Conservation (phyloP, 30 jellyfish, hydroid and myxozoan species). For the Hydractinia symbiolongicarpus region DNA sequence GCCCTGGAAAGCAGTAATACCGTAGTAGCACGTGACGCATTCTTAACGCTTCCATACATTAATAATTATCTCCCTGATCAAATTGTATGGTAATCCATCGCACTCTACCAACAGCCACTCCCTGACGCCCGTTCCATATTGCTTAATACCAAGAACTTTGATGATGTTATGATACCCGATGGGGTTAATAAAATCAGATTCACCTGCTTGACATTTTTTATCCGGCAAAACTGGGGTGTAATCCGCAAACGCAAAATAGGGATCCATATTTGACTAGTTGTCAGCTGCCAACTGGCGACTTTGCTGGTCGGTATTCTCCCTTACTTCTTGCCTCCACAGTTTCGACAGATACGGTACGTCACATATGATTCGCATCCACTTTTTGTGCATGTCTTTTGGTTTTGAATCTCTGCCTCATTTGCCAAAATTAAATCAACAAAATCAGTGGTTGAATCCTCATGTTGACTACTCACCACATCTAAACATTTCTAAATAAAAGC, state of each 20-base stretch:
- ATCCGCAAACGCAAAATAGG: neutral
- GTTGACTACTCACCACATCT: neutral
- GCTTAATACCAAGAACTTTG: constrained; percentile 15
- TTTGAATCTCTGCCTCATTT: neutral
- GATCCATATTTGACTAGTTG: neutral
- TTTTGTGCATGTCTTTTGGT: constrained; percentile 2
- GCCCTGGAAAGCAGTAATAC: neutral
- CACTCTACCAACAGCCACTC: constrained; percentile 30
- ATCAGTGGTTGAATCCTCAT: neutral
- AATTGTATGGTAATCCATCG: constrained; percentile 24
- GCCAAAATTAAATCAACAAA: constrained; percentile 8
- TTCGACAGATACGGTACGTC: neutral
- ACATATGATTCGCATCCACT: constrained; percentile 24
- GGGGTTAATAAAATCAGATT: constrained; percentile 38
- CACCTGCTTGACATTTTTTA: constrained; percentile 14
- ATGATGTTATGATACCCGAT: constrained; percentile 16
- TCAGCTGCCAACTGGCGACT: neutral
- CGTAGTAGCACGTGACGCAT: constrained; percentile 13
- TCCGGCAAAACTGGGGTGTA: neutral
- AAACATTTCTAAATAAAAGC: constrained; percentile 12
- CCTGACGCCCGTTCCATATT: constrained; percentile 21
- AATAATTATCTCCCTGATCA: constrained; percentile 19
- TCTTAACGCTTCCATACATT: constrained; percentile 8
- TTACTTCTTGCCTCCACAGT: constrained; percentile 10
- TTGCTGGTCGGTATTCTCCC: neutral